Conservation (phyloP, 2,113 vertebrate genomes). For the Sinosuthora webbiana region DNA sequence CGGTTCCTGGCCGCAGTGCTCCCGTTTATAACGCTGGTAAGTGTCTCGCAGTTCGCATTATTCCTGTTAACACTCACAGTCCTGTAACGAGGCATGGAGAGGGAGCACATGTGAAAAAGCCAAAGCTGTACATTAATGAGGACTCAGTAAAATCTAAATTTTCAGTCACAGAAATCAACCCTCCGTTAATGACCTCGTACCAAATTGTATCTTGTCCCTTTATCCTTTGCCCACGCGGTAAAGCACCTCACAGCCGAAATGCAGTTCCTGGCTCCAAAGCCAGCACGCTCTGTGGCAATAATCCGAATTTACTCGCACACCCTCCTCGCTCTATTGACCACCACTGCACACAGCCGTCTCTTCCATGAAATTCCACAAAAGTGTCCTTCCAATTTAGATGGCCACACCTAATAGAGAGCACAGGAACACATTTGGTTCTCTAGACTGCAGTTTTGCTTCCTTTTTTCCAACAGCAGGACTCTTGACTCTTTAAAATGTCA, state of each 20-base stretch:
- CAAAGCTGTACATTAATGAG: accelerated
- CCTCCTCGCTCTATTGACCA: background rate
- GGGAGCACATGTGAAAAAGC: background rate
- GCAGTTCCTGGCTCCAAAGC: too few relatives aligned
- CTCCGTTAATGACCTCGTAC: background rate
- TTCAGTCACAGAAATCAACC: background rate
- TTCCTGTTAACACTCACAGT: accelerated
- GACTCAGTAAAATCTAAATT: background rate
- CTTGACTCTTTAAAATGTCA: background rate
- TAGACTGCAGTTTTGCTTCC: background rate
- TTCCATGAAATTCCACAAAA: background rate
- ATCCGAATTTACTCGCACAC: accelerated
- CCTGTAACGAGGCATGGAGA: background rate
- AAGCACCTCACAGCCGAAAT: too few relatives aligned
- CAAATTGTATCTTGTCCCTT: background rate
- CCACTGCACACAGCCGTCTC: accelerated
- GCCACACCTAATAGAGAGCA: background rate
- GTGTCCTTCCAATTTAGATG: too few relatives aligned
- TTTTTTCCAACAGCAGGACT: background rate
- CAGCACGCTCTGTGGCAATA: too few relatives aligned
- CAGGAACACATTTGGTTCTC: background rate
- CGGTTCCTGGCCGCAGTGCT: too few relatives aligned
- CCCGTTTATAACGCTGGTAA: accelerated
- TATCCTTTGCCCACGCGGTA: accelerated
- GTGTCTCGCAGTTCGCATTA: background rate